Conservation (phyloP, 2,797 vertebrate genomes). For the Jordanella pulchra region DNA sequence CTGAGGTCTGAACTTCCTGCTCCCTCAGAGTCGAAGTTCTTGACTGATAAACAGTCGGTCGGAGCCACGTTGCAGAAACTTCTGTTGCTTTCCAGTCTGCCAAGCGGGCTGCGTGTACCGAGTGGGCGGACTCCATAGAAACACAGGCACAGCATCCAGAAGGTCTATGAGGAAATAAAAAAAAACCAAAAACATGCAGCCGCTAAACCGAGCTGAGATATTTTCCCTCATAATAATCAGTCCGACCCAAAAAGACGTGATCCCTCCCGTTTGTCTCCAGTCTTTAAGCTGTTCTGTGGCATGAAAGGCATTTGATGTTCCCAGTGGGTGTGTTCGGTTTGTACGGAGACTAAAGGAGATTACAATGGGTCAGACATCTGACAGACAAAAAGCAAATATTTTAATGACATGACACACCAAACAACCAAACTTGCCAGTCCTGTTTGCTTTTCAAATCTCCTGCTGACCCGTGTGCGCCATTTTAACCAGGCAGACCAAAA, state of each 20-base stretch:
- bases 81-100: constrained; percentile 58
- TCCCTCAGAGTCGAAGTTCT: constrained; percentile 70
- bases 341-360: constrained; percentile 25
- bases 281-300: constrained; percentile 25
- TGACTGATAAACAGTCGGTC: constrained; percentile 65
- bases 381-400: constrained; percentile 50
- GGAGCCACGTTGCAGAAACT: constrained; percentile 48
- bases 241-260: constrained; percentile 13
- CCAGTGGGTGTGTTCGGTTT: constrained; percentile 50
- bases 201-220: constrained; percentile 31
- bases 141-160: constrained; percentile 56
- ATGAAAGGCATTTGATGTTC: constrained; percentile 48
- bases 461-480: not conserved
- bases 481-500: constrained; percentile 10
- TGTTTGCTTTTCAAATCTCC: constrained; percentile 42
- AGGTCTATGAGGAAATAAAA: constrained; percentile 41
- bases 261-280: constrained; percentile 20
- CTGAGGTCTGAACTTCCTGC: constrained; percentile 72
- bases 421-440: constrained; percentile 50
- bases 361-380: constrained; percentile 44
- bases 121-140: constrained; percentile 72
- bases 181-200: constrained; percentile 4
- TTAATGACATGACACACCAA: constrained; percentile 28
- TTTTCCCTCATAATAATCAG: constrained; percentile 45
- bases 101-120: constrained; percentile 38